Base-by-base conservation (phyloP, 2,888 invertebrate species). In the Thereva nobilitata region DNA sequence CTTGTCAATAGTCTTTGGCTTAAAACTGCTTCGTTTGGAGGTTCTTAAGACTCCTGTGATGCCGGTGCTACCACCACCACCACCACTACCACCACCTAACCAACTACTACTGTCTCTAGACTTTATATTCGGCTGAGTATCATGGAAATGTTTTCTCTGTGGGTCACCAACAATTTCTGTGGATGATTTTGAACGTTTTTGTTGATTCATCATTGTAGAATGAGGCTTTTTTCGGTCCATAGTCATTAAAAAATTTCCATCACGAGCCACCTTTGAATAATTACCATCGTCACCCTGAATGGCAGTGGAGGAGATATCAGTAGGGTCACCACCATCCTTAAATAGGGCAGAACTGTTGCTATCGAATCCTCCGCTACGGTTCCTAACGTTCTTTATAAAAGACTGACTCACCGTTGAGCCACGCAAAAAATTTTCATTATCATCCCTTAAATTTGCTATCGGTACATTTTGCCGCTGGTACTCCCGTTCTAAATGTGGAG, bases 391-490 rank as follows among this genome's bases (percentile, higher is more conserved):
- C 49, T 74, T 76, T 65, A 81, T 79, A 72, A 81, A 81, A 5
- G 80, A 81, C 68, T 81, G 79, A 64, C 80, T 80, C 10, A 81
- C 73, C 0, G 79, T 81, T 9, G 79, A 76, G 47, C 80, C 81
- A n/a, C 81, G 77, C 64, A 79, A 73, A 64, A 81, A 80, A 68
- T 78, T 77, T 42, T 72, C 71, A 67, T 73, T 71, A 61, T 75
- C 74, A 37, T 68, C 56, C 47, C 54, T 67, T 8, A 63, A 66
- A 67, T 40, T 66, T 53, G 56, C 59, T 23, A 23, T 23, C 23
- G 23, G 23, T 57, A 47, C 56, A 59, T 47, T 49, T 38, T 45
- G 12, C 12, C 45, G 37, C 9, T 67, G 44, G 41, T 40, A 12
- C n/a, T 61, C 61, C 10, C 9, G 4, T 2, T 44, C 3, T 34